Conservation (phyloP, 92 coral and sea anemone species). For the Phenganax subtilis region DNA sequence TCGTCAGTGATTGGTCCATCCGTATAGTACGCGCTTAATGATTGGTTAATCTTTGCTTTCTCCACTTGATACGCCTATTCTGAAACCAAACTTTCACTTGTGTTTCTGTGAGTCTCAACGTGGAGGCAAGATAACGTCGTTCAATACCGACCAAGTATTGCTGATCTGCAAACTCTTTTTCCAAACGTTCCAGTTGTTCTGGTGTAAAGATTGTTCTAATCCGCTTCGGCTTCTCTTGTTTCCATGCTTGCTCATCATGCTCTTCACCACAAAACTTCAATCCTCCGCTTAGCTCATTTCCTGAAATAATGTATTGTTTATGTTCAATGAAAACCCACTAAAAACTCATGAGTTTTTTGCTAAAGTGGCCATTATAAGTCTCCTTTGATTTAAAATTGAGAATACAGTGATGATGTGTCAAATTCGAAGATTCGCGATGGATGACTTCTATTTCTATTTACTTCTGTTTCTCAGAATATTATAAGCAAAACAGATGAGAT, state of each 20-base stretch:
- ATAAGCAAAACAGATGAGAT: too few relatives aligned
- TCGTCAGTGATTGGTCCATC: background rate
- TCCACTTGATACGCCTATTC: slow-evolving; percentile 93
- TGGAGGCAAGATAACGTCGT: slow-evolving; percentile 89
- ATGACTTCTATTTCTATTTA: too few relatives aligned
- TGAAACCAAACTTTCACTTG: slow-evolving; percentile 99
- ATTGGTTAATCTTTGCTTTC: slow-evolving; percentile 66
- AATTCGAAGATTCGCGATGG: too few relatives aligned
- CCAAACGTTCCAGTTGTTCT: slow-evolving; percentile 87
- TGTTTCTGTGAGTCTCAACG: slow-evolving; percentile 89
- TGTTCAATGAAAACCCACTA: background rate
- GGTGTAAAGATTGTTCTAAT: slow-evolving; percentile 96
- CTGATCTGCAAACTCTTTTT: slow-evolving; percentile 89
- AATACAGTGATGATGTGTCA: too few relatives aligned
- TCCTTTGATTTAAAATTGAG: too few relatives aligned
- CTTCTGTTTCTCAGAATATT: too few relatives aligned
- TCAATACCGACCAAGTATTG: slow-evolving; percentile 98
- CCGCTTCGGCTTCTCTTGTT: slow-evolving; percentile 96
- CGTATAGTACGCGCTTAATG: background rate
- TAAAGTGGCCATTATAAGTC: too few relatives aligned
- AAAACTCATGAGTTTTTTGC: background rate
- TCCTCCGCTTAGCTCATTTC: background rate
- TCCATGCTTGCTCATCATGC: slow-evolving; percentile 35
- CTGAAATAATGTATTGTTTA: background rate
- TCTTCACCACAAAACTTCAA: background rate